These are phyloP conservation scores for Phymastichus coffea DNA, from an alignment of 1,140 invertebrate species.

Conservation along the genomic window DNA sequence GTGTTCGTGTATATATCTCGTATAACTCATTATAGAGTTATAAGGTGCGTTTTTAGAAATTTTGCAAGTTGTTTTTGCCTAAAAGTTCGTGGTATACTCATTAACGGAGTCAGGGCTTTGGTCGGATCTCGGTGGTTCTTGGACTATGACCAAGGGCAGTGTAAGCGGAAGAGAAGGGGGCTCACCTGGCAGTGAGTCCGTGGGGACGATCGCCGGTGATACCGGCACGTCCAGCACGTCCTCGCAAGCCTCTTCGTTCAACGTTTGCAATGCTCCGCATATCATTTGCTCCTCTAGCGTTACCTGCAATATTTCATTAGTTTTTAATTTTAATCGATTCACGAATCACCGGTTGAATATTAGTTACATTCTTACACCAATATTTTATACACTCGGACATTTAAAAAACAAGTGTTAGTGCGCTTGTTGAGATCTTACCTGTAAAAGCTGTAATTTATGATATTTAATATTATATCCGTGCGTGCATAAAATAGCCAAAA, in stretches of 20 bases:
- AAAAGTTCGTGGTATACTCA: too few species aligned
- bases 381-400: too few species aligned
- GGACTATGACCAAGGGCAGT: slow-evolving; percentile 55
- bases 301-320: slow-evolving; percentile 63
- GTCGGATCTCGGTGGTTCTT: slow-evolving; percentile 49
- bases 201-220: slow-evolving; percentile 37
- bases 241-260: slow-evolving; percentile 89
- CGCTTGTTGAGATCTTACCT: slow-evolving; percentile 42
- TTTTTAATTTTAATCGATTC: too few species aligned
- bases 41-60: too few species aligned
- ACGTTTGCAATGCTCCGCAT: slow-evolving; percentile 84
- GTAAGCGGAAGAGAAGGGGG: slow-evolving; percentile 47
- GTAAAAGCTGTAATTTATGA: slow-evolving; percentile 44
- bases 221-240: slow-evolving; percentile 70
- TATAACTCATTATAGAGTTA: too few species aligned
- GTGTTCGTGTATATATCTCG: too few species aligned
- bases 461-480: slow-evolving; percentile 16
- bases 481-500: slow-evolving; percentile 10
- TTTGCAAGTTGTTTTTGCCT: too few species aligned
- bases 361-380: background rate
- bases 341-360: background rate
- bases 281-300: slow-evolving; percentile 94
- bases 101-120: slow-evolving; percentile 49
- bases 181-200: slow-evolving; percentile 56
- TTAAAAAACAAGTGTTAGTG: background rate